Base-by-base conservation (phyloP, 2,888 invertebrate species). In the Eretmocerus hayati region DNA sequence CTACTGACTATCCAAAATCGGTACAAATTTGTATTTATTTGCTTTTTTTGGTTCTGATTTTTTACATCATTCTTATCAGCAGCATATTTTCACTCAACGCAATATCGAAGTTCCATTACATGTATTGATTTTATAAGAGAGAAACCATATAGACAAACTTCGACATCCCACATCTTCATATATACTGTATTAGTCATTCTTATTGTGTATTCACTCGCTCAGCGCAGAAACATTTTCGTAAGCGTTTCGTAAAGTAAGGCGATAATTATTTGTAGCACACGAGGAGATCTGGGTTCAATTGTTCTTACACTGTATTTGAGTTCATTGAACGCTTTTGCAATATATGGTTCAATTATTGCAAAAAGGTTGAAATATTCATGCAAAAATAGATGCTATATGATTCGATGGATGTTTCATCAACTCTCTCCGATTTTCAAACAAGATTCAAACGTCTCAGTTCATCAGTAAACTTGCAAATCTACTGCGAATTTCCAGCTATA, bases 321-420 rank as follows among this genome's bases (percentile, higher is more conserved):
- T n/a, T n/a, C n/a, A n/a, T n/a, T n/a, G n/a, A n/a, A n/a, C n/a
- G n/a, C n/a, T n/a, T n/a, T n/a, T n/a, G n/a, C n/a, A n/a, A n/a
- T n/a, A n/a, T n/a, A n/a, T n/a, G n/a, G n/a, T n/a, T n/a, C n/a
- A n/a, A 57, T 53, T 61, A 61, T 65, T 62, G 59, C 61, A 64
- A 63, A 44, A 65, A 58, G 70, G 74, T 74, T 71, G 74, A 74
- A 74, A 77, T 75, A 67, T 69, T 74, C 61, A 77, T 73, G 75
- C 73, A 76, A 75, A 74, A 72, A 72, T 73, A 71, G 66, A 72
- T 59, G 64, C 72, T 69, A 59, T 21, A 2, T 13, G 8, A 9
- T 26, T 9, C 26, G 11, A 26, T 26, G n/a, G n/a, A n/a, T 26
- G 26, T 9, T 26, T 26, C 26, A 9, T 26, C n/a, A n/a, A n/a